Base-by-base conservation (phyloP, 2,888 invertebrate genomes). In the Thymelicus lineola region DNA sequence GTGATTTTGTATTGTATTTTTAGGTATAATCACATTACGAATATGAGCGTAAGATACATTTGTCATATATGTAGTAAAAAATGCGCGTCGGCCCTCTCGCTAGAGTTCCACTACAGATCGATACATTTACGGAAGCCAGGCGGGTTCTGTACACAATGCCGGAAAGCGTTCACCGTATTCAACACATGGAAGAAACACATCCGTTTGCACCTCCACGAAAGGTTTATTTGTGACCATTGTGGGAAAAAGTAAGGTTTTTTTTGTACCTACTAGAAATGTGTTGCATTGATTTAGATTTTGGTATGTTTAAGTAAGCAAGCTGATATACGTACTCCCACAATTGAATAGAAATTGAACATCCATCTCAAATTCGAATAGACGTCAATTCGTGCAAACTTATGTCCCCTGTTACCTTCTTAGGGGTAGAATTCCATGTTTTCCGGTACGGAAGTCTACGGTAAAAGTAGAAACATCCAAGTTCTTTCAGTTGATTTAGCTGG, bases 71-170 rank as follows among this genome's bases (percentile, higher is more conserved):
- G 89, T 68, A 50, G 79, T 36, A 78, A 74, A 38, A 75, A 20
- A 1, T 75, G 70, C 36, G 59, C 35, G 0, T 69, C 73, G 28
- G 60, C 28, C 14, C 70, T 80, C 0, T 71, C 75, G 0, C 74
- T 88, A 6, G 81, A 89, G 74, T 90, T 83, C 70, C 90, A 90
- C 72, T 90, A 87, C 61, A 81, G 90, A 67, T 77, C 78, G 5
- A 75, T 73, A 2, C 89, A 89, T 77, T 80, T 89, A 59, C 77
- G 81, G 4, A 83, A 82, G 70, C 64, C 60, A 0, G 88, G 88
- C 1, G 88, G 89, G 0, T 74, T 79, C 66, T 89, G 89, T 58
- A 71, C 76, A 0, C 61, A 75, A 12, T 89, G 89, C 63, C 72
- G 77, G 53, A 84, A 79, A 72, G 74, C 75, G 57, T 87, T 78